phyloP scores from a whole-genome alignment of 2,113 vertebrate genomes.

The Lophura nycthemera region DNA sequence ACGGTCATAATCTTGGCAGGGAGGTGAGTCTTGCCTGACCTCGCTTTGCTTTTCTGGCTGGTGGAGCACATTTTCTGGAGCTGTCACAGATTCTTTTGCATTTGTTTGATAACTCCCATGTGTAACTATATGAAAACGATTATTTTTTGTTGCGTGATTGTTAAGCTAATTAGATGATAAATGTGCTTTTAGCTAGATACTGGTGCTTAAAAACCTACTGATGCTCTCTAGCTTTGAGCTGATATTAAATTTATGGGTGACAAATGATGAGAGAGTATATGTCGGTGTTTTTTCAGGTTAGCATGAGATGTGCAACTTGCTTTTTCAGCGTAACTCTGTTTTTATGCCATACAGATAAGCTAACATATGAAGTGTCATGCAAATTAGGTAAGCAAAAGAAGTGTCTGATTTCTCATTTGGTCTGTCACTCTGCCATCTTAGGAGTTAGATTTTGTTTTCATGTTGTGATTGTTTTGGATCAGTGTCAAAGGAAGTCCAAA shows the following conservation, averaged over 20 bases:
- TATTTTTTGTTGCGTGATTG: neutral
- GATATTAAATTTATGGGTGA: neutral
- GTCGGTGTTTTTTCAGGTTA: neutral
- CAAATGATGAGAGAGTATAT: neutral
- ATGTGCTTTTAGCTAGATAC: neutral
- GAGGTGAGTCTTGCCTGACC: neutral
- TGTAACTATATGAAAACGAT: neutral
- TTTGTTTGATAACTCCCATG: neutral
- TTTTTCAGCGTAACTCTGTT: neutral
- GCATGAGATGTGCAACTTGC: neutral
- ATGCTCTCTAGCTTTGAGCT: neutral
- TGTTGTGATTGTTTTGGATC: neutral
- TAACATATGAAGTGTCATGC: neutral
- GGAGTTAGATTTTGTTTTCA: neutral
- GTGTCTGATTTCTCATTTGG: neutral
- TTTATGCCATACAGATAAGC: rapidly evolving
- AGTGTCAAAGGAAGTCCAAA: neutral
- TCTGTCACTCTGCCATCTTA: neutral
- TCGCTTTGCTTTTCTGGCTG: neutral
- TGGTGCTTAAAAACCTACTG: neutral
- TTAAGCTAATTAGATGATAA: neutral
- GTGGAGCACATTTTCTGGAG: neutral
- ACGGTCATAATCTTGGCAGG: neutral
- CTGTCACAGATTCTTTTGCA: neutral
- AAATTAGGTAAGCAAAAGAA: neutral